Evolutionary conservation across 2,888 invertebrate species (phyloP).

Genomic region (Pristionchus japonicus): DNA sequence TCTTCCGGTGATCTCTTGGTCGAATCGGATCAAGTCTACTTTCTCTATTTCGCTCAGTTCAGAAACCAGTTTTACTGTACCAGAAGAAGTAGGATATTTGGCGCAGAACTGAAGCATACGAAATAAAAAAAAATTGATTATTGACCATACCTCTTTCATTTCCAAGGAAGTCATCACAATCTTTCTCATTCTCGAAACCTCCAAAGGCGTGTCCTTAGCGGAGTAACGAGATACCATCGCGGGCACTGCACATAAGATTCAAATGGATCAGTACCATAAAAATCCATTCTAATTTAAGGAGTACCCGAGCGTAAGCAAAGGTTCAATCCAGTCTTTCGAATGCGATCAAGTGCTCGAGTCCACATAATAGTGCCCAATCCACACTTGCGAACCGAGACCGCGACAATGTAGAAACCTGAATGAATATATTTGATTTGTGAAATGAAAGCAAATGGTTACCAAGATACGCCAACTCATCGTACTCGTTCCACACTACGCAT

Average conservation of each 20-base stretch:
- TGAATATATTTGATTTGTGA: neutral
- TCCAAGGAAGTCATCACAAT: neutral
- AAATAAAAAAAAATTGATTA: neutral
- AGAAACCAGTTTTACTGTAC: neutral
- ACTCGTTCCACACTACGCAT: slow-evolving; percentile 23
- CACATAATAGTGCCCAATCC: neutral
- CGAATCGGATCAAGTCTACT: neutral
- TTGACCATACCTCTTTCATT: neutral
- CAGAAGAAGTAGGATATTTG: neutral
- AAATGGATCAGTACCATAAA: neutral
- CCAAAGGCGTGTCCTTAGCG: neutral
- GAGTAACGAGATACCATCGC: neutral
- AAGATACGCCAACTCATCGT: neutral
- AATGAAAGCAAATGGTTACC: neutral
- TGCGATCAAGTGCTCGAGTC: neutral
- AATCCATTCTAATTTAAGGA: no score
- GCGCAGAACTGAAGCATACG: neutral
- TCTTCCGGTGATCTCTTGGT: neutral
- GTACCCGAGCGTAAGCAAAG: neutral
- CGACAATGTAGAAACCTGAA: neutral
- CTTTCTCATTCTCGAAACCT: neutral
- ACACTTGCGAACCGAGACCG: neutral
- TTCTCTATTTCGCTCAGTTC: neutral
- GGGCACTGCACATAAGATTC: neutral
- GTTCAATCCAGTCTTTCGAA: neutral